Base-by-base conservation (phyloP, 2,113 vertebrate species). In the Coracopsis vasa region DNA sequence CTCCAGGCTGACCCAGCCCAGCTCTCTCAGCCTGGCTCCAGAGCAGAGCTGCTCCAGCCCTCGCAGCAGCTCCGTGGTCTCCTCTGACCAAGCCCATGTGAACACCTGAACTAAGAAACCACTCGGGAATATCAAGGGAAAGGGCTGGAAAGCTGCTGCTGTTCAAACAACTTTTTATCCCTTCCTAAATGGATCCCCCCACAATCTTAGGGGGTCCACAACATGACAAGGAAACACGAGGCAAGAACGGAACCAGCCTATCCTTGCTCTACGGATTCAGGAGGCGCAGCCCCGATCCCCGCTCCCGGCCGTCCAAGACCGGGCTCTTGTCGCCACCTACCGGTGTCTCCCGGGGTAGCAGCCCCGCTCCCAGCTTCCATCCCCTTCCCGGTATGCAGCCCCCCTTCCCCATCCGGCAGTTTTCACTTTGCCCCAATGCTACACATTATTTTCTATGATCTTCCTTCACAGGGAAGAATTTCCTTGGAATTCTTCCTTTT, bases 171-270 rank as follows among this genome's bases (percentile, higher is more conserved):
- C 7, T 41, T 18, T 7, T 21, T 31, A 18, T 14, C 67, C 14
- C 18, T 33, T 37, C 28, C 37, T 1, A 13, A 44, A 15, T 0
- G 2, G 27, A 44, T 0, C 16, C 23, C 8, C 6, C 4, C 18
- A 1, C 7, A 8, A 2, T 14, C 53, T 77, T 6, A 27, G 23
- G 29, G 13, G 5, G 7, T 23, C 33, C 50, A 13, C 24, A 11
- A 10, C 44, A 20, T 1, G 28, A 9, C 45, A 13, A 48, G 31
- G 45, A 28, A 13, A 20, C 2, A 3, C 2, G 13, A 9, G 33
- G 71, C 45, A 39, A 35, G 44, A 45, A 39, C 16, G 10, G 61
- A 9, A 47, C 41, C 53, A 31, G 58, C 19, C 16, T 2, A 7
- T 3, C 8, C 37, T 13, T 13, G 54, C 54, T 6, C 54, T 3